Evolutionary conservation across 1,140 invertebrate species (phyloP), one percentile per base, ranked within the genome.

Genomic region (Lasioglossum baleicum): DNA sequence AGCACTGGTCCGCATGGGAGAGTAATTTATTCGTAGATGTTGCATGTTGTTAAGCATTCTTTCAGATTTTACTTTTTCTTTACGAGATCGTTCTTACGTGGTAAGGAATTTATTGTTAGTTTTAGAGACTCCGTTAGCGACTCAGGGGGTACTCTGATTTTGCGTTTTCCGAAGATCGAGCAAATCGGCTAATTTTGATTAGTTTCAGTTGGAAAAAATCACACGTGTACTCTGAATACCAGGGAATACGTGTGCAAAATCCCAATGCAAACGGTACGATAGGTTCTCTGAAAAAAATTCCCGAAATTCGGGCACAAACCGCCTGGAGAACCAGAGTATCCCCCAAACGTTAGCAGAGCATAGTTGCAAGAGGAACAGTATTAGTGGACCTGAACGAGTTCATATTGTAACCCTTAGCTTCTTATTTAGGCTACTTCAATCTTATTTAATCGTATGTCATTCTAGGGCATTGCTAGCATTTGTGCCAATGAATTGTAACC

Each of bases 401-500:
- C 61, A 65, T 26, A 35, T 58, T 35, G 48, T 68, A 73, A 63
- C 8, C 17, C 4, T n/a, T 8, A 53, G 48, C 26, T 6, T 44
- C 11, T 65, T 44, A n/a, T 44, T 42, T 65, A 20, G 13, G 35
- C 20, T 40, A 40, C 40, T 64, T 2, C 22, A 64, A 35, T 64
- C 22, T 40, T 64, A 20, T 40, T 64, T 35, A 26, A 42, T 20
- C 42, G 26, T 26, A 53, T 68, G 63, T 72, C 56, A 72, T 81
- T 83, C 81, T 84, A 88, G 88, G 84, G 86, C 83, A 88, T 88
- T 87, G 72, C 60, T 81, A 81, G 67, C 77, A 67, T 48, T 83
- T 84, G 81, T 84, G 84, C 83, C 81, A 87, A 70, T 60, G 44
- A 81, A 84, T 69, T 90, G 89, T 90, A 90, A 83, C 44, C 61